Percentiles rank a stretch among this genome's conserved stretches.
Conservation (phyloP, 2,888 invertebrate species). For the Diogma glabrata region DNA sequence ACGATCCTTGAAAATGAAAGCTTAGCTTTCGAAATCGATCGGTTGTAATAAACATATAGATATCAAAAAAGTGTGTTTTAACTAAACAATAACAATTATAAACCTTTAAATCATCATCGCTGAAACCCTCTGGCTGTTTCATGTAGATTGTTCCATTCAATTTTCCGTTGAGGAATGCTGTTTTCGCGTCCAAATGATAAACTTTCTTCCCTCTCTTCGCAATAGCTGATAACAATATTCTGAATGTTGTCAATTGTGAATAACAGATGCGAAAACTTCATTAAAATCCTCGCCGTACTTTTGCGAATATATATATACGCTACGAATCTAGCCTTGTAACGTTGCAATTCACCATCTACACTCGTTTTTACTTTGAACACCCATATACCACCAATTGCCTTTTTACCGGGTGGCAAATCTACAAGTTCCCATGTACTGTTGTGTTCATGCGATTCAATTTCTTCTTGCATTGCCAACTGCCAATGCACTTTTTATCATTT, state of each 20-base stretch:
- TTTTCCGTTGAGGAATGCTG: too few species aligned
- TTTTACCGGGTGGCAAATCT: slow-evolving; percentile 18
- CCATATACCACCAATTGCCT: slow-evolving; percentile 20
- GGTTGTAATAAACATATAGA: too few species aligned
- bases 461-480: too few species aligned
- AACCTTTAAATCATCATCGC: slow-evolving; percentile 9
- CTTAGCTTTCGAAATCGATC: too few species aligned
- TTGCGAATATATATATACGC: slow-evolving; percentile 19
- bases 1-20: too few species aligned
- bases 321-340: background rate
- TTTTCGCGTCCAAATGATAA: slow-evolving; percentile 19
- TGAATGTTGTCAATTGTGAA: slow-evolving; percentile 14
- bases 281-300: slow-evolving; percentile 18
- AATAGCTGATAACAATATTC: slow-evolving; percentile 17
- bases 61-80: too few species aligned
- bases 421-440: slow-evolving; percentile 10
- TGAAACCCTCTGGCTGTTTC: slow-evolving; percentile 16
- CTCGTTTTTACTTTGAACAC: slow-evolving; percentile 18
- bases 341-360: background rate
- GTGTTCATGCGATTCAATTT: too few species aligned
- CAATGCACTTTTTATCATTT: too few species aligned
- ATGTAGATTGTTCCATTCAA: too few species aligned
- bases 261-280: slow-evolving; percentile 20
- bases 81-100: too few species aligned
- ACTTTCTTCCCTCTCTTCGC: slow-evolving; percentile 13